Percentiles rank a stretch among this genome's conserved stretches.
These are phyloP conservation scores for Pogonognathellus flavescens DNA, from an alignment of 1,140 invertebrate genomes.

Conservation along the genomic window DNA sequence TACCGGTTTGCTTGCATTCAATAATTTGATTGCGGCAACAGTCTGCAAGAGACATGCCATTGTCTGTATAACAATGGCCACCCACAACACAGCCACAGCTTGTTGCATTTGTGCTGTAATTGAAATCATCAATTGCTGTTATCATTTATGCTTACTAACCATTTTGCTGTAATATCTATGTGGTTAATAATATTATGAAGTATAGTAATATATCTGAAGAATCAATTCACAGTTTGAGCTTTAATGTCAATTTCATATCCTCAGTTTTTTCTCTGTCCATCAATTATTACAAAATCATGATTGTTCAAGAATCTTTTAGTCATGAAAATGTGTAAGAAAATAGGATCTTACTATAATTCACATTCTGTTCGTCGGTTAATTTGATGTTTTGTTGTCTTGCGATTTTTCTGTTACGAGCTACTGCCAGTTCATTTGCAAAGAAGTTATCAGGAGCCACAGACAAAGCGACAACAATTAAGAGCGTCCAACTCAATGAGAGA, in stretches of 20 bases:
- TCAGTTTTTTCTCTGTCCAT: too few relatives aligned
- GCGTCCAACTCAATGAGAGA: slow-evolving; percentile 10
- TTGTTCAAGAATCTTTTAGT: too few relatives aligned
- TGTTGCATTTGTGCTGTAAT: slow-evolving; percentile 1
- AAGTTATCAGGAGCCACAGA: slow-evolving; percentile 10
- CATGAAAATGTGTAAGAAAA: too few relatives aligned
- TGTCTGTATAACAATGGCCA: slow-evolving; percentile 8
- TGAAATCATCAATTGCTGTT: neutral
- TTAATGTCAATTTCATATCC: too few relatives aligned
- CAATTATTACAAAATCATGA: too few relatives aligned
- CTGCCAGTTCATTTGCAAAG: neutral
- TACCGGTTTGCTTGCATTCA: slow-evolving; percentile 58
- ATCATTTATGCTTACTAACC: neutral
- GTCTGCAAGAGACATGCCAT: slow-evolving; percentile 42
- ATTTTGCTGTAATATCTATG: too few relatives aligned
- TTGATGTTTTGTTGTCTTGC: neutral
- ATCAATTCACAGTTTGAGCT: too few relatives aligned
- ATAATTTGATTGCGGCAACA: slow-evolving; percentile 53
- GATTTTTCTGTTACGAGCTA: neutral
- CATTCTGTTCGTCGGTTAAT: too few relatives aligned
- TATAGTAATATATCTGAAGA: too few relatives aligned
- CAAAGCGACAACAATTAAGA: neutral
- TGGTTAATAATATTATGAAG: too few relatives aligned
- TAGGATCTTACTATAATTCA: too few relatives aligned
- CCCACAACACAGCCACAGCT: slow-evolving; percentile 32